Evolutionary conservation across 2,888 invertebrate genomes (phyloP).

Genomic region (Pollenia labialis): DNA sequence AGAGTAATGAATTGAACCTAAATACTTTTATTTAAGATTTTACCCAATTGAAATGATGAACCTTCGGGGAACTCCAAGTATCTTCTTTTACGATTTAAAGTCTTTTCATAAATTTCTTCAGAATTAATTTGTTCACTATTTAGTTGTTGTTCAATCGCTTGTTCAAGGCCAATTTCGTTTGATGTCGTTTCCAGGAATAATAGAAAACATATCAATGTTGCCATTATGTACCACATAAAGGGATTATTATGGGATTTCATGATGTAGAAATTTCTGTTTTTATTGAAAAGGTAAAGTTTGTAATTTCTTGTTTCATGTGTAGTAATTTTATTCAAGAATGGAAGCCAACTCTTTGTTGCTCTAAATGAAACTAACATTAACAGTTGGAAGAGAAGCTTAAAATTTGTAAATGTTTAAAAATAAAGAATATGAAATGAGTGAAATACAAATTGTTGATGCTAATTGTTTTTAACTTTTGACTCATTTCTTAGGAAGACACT

Average conservation of each 20-base stretch:
- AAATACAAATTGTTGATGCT: conserved; percentile 40
- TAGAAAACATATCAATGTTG: neutral
- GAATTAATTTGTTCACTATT: conserved; percentile 17
- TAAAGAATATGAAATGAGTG: conserved; percentile 17
- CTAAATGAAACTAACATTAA: conserved; percentile 46
- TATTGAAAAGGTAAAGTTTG: neutral
- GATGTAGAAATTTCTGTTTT: neutral
- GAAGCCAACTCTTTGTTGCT: conserved; percentile 50
- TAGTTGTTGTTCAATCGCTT: conserved; percentile 49
- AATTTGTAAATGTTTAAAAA: conserved; percentile 30
- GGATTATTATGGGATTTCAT: conserved; percentile 34
- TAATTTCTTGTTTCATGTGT: neutral
- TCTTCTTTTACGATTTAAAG: conserved; percentile 81
- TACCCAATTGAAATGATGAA: conserved; percentile 84
- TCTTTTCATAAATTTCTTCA: no score
- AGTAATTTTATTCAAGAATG: neutral
- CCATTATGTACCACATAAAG: neutral
- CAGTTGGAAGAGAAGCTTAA: conserved; percentile 2
- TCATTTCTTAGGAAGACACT: conserved; percentile 37
- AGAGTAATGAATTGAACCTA: neutral
- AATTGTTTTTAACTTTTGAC: conserved; percentile 40
- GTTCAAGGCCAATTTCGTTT: conserved; percentile 11
- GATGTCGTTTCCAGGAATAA: conserved; percentile 11
- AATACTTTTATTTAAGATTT: conserved; percentile 57
- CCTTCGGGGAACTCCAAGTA: conserved; percentile 85